phyloP scores from a whole-genome alignment of 1,140 invertebrate species.

The Himalopsyche phryganea region DNA sequence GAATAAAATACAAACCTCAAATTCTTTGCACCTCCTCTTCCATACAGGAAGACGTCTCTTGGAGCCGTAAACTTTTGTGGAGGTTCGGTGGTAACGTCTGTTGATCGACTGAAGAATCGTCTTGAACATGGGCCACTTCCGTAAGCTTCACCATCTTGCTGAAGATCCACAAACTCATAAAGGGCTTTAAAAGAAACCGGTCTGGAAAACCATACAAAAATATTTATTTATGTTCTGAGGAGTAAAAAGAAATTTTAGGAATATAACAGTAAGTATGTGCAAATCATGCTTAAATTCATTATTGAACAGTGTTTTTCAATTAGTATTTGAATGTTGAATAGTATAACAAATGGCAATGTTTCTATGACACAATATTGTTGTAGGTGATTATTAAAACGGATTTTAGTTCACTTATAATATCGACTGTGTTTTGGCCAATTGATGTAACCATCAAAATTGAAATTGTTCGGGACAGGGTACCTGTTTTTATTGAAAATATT shows the following conservation, averaged over 20 bases:
- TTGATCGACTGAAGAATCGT: conserved; percentile 62
- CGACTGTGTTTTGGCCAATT: too few relatives aligned
- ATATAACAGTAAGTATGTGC: neutral
- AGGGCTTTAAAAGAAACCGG: conserved; percentile 78
- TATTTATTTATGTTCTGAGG: neutral
- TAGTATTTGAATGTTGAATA: too few relatives aligned
- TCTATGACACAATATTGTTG: too few relatives aligned
- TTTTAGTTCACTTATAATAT: too few relatives aligned
- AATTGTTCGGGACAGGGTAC: too few relatives aligned
- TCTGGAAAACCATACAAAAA: conserved; percentile 47
- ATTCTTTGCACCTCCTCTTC: conserved; percentile 75
- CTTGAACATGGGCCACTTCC: conserved; percentile 64
- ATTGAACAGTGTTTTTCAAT: too few relatives aligned
- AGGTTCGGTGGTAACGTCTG: conserved; percentile 56
- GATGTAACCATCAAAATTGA: too few relatives aligned
- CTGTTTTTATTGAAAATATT: too few relatives aligned
- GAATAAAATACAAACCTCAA: conserved; percentile 70
- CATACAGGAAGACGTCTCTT: conserved; percentile 80
- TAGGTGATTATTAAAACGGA: too few relatives aligned
- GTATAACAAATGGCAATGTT: too few relatives aligned
- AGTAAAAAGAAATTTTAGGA: neutral
- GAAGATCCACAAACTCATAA: conserved; percentile 87
- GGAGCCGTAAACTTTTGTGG: conserved; percentile 64
- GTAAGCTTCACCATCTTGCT: conserved; percentile 76
- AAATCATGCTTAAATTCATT: too few relatives aligned